Base-by-base conservation (phyloP, 2,888 invertebrate species). In the Hedychridium roseum region DNA sequence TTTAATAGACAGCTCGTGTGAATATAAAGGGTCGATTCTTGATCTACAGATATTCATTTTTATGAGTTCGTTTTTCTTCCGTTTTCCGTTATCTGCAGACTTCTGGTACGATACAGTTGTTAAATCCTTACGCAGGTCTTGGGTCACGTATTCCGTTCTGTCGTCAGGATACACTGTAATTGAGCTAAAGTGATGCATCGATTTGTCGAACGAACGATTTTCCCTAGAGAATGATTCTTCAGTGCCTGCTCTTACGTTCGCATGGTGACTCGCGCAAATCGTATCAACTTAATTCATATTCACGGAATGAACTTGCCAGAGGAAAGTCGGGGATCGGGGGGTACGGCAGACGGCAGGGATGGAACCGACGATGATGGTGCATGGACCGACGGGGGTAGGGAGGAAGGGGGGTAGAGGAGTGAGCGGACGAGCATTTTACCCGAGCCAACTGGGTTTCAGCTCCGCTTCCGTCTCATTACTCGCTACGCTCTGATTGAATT, bases 391-490 rank as follows among this genome's bases (percentile, higher is more conserved):
- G 31, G 49, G 51, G 52, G 51, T 38, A 39, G 37, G 47, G 37
- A 48, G 43, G 32, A 12, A 4, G 16, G 41, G 50, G 32, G 42
- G 47, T 41, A 47, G 54, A 34, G 30, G 49, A 64, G 53, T 32
- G 49, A 56, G 56, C 59, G 62, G 64, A 61, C 60, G 67, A 66
- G 62, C 68, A 65, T 68, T 72, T n/a, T 66, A 61, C 66, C 66
- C 65, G 57, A 68, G 62, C 68, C 60, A 63, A 58, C 57, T 55
- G 65, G 61, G 63, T 68, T 70, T 66, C 66, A 61, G 64, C 64
- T 61, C 66, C 66, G 64, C 64, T 76, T 74, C 70, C 71, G 71
- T 73, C 71, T 74, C 75, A 76, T 74, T 76, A 74, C 70, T 63
- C 68, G 58, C 64, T 62, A 64, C 63, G 66, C 65, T 66, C 63